Evolutionary conservation across 2,888 invertebrate genomes (phyloP).

Genomic region (Drosophila kambysellisi): DNA sequence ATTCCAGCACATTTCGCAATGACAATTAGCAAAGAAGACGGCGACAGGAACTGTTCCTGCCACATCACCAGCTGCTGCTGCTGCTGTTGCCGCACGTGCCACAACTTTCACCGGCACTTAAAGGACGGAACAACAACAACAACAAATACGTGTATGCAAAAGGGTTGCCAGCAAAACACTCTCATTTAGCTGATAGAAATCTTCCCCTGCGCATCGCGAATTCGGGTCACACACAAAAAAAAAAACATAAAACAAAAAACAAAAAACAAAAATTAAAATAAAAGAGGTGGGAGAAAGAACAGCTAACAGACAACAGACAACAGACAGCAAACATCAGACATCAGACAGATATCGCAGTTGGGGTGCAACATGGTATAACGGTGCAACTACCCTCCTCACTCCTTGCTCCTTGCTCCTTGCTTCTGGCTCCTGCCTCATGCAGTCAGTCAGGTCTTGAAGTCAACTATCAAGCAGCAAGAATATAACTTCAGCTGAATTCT

Average conservation of each 20-base stretch:
- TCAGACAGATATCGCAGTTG: background rate
- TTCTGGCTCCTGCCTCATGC: background rate
- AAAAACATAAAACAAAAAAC: background rate
- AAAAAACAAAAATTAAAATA: background rate
- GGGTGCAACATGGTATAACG: constrained; percentile 16
- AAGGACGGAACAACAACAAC: background rate
- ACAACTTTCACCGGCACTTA: constrained; percentile 50
- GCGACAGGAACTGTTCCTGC: constrained; percentile 29
- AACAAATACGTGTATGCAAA: constrained; percentile 9
- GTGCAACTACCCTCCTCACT: background rate
- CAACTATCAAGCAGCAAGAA: too few species aligned
- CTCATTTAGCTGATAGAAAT: constrained; percentile 70
- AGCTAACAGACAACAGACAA: constrained; percentile 41
- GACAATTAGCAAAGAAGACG: constrained; percentile 24
- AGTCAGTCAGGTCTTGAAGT: background rate
- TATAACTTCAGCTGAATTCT: background rate
- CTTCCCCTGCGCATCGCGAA: constrained; percentile 49
- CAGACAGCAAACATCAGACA: background rate
- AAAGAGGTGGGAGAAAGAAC: background rate
- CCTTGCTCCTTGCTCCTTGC: background rate
- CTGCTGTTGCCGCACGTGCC: constrained; percentile 42
- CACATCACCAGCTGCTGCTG: constrained; percentile 14
- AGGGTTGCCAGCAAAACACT: constrained; percentile 59
- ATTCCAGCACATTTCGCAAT: constrained; percentile 24
- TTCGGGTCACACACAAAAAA: constrained; percentile 43